A percentile compares a stretch with the other conserved stretches of the same genome.
Conservation (phyloP, 2,113 vertebrate species). For the Sinocyclocheilus anophthalmus region DNA sequence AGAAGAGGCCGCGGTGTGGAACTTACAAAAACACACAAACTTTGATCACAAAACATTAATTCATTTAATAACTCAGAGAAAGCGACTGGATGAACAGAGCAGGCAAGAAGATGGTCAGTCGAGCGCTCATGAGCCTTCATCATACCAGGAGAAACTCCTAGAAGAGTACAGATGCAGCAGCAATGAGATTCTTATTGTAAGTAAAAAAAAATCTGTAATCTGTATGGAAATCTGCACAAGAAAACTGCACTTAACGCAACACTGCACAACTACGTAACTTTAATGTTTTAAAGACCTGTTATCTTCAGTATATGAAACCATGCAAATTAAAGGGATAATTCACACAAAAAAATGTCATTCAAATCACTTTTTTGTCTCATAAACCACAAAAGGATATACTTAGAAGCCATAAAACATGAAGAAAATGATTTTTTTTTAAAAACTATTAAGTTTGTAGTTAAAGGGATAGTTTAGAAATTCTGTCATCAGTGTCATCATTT, state of each 20-base stretch:
- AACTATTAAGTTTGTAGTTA: too few relatives aligned
- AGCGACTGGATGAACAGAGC: slow-evolving; percentile 41
- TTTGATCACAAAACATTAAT: background rate
- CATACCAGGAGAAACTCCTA: slow-evolving; percentile 80
- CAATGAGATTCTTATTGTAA: slow-evolving; percentile 79
- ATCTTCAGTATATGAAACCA: background rate
- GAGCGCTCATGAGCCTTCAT: slow-evolving; percentile 76
- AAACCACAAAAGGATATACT: too few relatives aligned
- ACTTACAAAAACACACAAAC: slow-evolving; percentile 67
- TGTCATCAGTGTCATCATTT: too few relatives aligned
- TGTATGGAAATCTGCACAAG: too few relatives aligned
- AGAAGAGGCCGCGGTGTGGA: slow-evolving; percentile 85
- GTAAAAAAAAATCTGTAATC: slow-evolving; percentile 12
- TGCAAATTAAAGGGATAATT: background rate
- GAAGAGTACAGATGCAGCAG: slow-evolving; percentile 77
- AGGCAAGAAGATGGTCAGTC: slow-evolving; percentile 80
- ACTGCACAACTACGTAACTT: background rate
- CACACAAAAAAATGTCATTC: too few relatives aligned
- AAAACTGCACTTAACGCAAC: background rate
- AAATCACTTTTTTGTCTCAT: too few relatives aligned
- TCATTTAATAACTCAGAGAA: slow-evolving; percentile 58
- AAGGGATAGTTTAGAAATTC: too few relatives aligned
- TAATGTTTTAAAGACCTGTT: background rate
- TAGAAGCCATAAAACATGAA: too few relatives aligned
- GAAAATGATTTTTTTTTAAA: too few relatives aligned